Percentiles rank a stretch among this genome's conserved stretches.
Conservation (phyloP, 2,888 invertebrate genomes). For the Watsonalla cultraria region DNA sequence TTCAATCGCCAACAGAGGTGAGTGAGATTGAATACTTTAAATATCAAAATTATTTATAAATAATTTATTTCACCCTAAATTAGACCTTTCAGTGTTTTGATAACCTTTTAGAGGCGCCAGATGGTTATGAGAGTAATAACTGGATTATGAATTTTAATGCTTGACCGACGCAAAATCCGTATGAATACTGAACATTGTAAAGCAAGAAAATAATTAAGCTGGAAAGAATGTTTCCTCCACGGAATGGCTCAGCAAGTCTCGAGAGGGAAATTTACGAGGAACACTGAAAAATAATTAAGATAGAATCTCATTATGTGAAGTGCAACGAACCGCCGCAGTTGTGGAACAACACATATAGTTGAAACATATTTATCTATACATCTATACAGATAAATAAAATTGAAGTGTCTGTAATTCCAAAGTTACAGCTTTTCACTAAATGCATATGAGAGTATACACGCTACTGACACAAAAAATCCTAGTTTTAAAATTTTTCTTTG, state of each 20-base stretch:
- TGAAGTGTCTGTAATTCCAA: no score
- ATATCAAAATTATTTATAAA: neutral
- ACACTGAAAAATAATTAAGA: slow-evolving; percentile 63
- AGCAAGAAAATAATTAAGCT: slow-evolving; percentile 64
- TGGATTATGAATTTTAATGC: slow-evolving; percentile 72
- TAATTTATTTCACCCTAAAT: slow-evolving; percentile 20
- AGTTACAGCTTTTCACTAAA: no score
- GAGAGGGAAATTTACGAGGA: slow-evolving; percentile 49
- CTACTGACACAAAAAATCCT: no score
- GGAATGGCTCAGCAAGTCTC: slow-evolving; percentile 51
- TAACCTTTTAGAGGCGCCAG: slow-evolving; percentile 61
- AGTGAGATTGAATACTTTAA: no score
- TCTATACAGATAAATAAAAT: no score
- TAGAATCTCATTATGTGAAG: slow-evolving; percentile 52
- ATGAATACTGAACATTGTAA: slow-evolving; percentile 67
- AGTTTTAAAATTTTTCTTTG: no score
- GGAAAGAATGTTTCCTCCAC: slow-evolving; percentile 55
- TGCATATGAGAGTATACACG: no score
- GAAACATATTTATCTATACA: no score
- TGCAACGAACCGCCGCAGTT: slow-evolving; percentile 19
- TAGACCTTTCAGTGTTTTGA: slow-evolving; percentile 62
- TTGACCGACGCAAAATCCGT: slow-evolving; percentile 58
- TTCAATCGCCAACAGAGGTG: no score
- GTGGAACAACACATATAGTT: slow-evolving; percentile 1
- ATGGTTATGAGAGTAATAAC: slow-evolving; percentile 69